Evolutionary conservation across 2,888 invertebrate genomes (phyloP).

Genomic region (Dasypolia templi): DNA sequence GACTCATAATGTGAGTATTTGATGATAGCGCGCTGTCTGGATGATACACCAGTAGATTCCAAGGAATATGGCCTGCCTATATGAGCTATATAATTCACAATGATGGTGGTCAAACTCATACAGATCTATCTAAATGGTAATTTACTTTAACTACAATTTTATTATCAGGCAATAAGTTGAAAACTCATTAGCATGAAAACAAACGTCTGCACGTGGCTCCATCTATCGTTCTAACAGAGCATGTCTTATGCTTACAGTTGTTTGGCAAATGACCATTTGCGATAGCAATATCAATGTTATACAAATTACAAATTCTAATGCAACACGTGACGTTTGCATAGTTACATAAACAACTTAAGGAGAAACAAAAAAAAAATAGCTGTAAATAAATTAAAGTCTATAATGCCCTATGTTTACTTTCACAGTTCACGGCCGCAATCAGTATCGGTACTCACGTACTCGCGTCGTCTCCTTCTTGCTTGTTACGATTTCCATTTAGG

Average conservation of each 20-base stretch:
- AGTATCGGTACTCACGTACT: slow-evolving; percentile 64
- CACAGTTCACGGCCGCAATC: slow-evolving; percentile 83
- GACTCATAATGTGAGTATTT: slow-evolving; percentile 73
- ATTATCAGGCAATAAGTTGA: slow-evolving; percentile 38
- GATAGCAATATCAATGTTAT: slow-evolving; percentile 41
- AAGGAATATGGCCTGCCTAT: slow-evolving; percentile 5
- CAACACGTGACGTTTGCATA: slow-evolving; percentile 53
- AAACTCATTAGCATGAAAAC: slow-evolving; percentile 49
- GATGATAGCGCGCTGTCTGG: slow-evolving; percentile 60
- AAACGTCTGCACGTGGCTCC: slow-evolving; percentile 64
- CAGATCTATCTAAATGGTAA: slow-evolving; percentile 34
- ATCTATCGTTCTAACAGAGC: slow-evolving; percentile 67
- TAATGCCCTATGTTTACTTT: slow-evolving; percentile 83
- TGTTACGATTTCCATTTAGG: slow-evolving; percentile 43
- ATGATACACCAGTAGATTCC: slow-evolving; percentile 30
- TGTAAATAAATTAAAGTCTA: slow-evolving; percentile 75
- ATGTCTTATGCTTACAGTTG: slow-evolving; percentile 60
- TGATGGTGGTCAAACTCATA: slow-evolving; percentile 23
- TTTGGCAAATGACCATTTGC: slow-evolving; percentile 60
- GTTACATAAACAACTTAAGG: slow-evolving; percentile 54
- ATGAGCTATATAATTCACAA: slow-evolving; percentile 2
- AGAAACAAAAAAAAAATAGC: slow-evolving; percentile 71
- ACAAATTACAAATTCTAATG: slow-evolving; percentile 52
- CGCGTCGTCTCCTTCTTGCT: slow-evolving; percentile 68
- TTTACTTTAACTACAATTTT: slow-evolving; percentile 26